Evolutionary conservation across 2,113 vertebrate genomes (phyloP), one percentile per base, ranked within the genome.

Genomic region (Blennius ocellaris): DNA sequence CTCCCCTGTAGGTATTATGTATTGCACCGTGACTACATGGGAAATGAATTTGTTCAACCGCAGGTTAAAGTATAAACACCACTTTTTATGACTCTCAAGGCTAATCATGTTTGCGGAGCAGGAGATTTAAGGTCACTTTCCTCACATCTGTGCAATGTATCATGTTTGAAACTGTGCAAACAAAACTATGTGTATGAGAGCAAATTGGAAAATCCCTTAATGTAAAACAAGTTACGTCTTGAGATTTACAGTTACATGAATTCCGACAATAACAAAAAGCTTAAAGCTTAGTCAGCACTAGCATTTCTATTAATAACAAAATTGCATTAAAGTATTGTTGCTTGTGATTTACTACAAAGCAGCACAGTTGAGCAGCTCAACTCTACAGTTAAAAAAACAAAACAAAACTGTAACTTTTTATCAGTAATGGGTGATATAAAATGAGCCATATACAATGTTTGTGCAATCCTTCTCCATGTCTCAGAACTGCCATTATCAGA

Each of bases 41-140:
- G 11, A 80, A 80, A 75, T 76, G 49, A 43, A 78, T 83, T 81
- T 70, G 57, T 60, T 43, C 57, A 69, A 57, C 64, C 67, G 36
- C 64, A 72, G 39, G 67, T 76, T 86, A 53, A 73, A 15, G n/a
- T 69, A 50, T 75, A 75, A 91, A 84, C 50, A 83, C 59, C 16
- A 55, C 54, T 70, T 77, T 59, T 78, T 64, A 57, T 73, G 37
- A 81, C 78, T 58, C 69, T 63, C 54, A 36, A 54, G 67, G 73
- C 55, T 45, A 4, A 68, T 67, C 7, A 3, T 37, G 60, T 78
- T 55, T 62, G 53, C 47, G 51, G 63, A 64, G 38, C 6, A 56
- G 36, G 51, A 77, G 48, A 55, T 64, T 54, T 66, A 49, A 78
- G 48, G 65, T 82, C 63, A 49, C 53, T 59, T 77, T 77, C 17